Conservation (phyloP, 2,888 invertebrate species). For the Tetranychus truncatus region DNA sequence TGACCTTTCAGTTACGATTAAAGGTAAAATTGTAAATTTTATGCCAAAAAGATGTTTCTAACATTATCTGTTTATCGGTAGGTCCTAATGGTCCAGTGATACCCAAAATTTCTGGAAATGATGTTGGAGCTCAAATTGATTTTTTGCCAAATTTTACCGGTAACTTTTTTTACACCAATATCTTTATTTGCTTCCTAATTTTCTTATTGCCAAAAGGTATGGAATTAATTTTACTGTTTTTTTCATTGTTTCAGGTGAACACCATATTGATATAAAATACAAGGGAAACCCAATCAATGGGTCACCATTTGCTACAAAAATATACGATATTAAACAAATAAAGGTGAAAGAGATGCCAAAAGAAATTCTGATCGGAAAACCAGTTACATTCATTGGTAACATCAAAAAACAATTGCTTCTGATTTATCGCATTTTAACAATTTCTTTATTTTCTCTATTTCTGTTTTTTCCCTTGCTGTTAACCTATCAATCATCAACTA, state of each 20-base stretch:
- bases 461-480: background rate
- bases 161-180: background rate
- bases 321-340: conserved; percentile 81
- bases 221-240: background rate
- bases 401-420: background rate
- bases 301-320: conserved; percentile 83
- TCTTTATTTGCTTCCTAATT: too few species aligned
- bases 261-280: conserved; percentile 67
- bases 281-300: conserved; percentile 57
- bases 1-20: conserved; percentile 86
- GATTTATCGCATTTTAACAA: background rate
- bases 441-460: conserved; percentile 10
- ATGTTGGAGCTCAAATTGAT: conserved; percentile 7
- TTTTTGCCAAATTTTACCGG: conserved; percentile 3
- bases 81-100: conserved; percentile 24
- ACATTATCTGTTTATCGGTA: conserved; percentile 17
- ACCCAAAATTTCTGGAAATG: conserved; percentile 21
- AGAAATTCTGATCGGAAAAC: conserved; percentile 61
- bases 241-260: conserved; percentile 45
- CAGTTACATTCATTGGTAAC: conserved; percentile 70
- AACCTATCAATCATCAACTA: background rate
- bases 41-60: background rate
- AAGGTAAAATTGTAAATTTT: conserved; percentile 46
- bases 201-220: background rate
- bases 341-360: conserved; percentile 75